A percentile compares a stretch with the other conserved stretches of the same genome.
These are phyloP conservation scores for Euborellia annulipes DNA, from an alignment of 1,140 invertebrate species.

Conservation along the genomic window DNA sequence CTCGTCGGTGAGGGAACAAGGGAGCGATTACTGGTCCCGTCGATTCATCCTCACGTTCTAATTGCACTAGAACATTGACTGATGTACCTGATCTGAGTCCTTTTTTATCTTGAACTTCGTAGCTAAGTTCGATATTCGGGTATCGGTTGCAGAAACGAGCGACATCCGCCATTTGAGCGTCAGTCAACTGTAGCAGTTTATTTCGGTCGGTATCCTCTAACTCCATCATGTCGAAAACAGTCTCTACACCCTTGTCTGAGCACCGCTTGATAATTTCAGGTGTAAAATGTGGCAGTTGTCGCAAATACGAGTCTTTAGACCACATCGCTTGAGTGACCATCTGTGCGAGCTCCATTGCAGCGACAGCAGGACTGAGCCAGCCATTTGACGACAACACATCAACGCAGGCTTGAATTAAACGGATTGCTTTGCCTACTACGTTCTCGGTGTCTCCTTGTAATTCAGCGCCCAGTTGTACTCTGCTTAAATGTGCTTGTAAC, in stretches of 20 bases:
- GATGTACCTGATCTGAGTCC: conserved; percentile 57
- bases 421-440: conserved; percentile 71
- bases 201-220: conserved; percentile 88
- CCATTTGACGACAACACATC: conserved; percentile 96
- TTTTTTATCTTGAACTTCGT: conserved; percentile 78
- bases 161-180: conserved; percentile 89
- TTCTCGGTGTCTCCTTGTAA: conserved; percentile 91
- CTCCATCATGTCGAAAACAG: conserved; percentile 98
- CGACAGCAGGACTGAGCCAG: conserved; percentile 93
- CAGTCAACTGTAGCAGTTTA: conserved; percentile 66
- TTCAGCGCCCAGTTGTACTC: conserved; percentile 87
- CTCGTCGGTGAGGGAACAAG: conserved; percentile 93
- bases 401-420: conserved; percentile 95
- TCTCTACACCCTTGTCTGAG: conserved; percentile 82
- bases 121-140: conserved; percentile 94
- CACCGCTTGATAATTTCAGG: conserved; percentile 80
- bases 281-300: conserved; percentile 93
- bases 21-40: conserved; percentile 93
- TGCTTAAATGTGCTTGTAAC: conserved; percentile 87
- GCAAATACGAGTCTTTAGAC: conserved; percentile 94
- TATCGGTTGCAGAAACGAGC: conserved; percentile 97
- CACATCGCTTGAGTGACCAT: conserved; percentile 99
- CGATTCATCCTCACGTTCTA: conserved; percentile 96
- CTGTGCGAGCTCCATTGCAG: conserved; percentile 98
- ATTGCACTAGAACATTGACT: conserved; percentile 74